A percentile compares a stretch with the other conserved stretches of the same genome.
These are phyloP conservation scores for Drosophila kanapiae DNA, from an alignment of 1,140 invertebrate species.

Conservation along the genomic window DNA sequence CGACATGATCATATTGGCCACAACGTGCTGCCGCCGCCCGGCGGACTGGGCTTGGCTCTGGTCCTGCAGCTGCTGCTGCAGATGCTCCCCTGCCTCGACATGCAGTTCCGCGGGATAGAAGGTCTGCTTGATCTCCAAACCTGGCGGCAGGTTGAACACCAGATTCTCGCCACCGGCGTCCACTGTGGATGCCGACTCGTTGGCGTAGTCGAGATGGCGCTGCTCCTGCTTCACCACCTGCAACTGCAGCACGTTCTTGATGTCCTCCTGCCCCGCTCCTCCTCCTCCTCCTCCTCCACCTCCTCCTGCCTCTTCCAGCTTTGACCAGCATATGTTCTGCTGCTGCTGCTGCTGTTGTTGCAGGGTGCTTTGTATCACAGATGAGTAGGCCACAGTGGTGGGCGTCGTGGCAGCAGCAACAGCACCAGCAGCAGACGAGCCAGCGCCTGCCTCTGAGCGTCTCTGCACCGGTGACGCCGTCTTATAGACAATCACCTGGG, in stretches of 20 bases:
- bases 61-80: constrained; percentile 53
- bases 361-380: constrained; percentile 85
- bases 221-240: constrained; percentile 83
- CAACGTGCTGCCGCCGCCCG: constrained; percentile 76
- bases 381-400: constrained; percentile 81
- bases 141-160: constrained; percentile 80
- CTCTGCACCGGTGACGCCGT: constrained; percentile 72
- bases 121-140: constrained; percentile 81
- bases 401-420: constrained; percentile 57
- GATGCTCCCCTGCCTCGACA: constrained; percentile 54
- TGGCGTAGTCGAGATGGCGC: constrained; percentile 70
- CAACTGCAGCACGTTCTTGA: constrained; percentile 79
- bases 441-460: constrained; percentile 74
- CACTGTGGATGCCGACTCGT: constrained; percentile 45
- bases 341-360: constrained; percentile 73
- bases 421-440: constrained; percentile 64
- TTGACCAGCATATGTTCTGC: constrained; percentile 74
- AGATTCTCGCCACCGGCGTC: constrained; percentile 69
- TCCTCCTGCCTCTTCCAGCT: constrained; percentile 62
- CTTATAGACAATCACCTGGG: constrained; percentile 83
- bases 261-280: constrained; percentile 58
- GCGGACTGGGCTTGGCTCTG: constrained; percentile 45
- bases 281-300: constrained; percentile 29
- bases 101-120: constrained; percentile 62
- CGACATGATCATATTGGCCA: constrained; percentile 83